phyloP scores from a whole-genome alignment of 2,113 vertebrate species.

The Bathybates hornii region DNA sequence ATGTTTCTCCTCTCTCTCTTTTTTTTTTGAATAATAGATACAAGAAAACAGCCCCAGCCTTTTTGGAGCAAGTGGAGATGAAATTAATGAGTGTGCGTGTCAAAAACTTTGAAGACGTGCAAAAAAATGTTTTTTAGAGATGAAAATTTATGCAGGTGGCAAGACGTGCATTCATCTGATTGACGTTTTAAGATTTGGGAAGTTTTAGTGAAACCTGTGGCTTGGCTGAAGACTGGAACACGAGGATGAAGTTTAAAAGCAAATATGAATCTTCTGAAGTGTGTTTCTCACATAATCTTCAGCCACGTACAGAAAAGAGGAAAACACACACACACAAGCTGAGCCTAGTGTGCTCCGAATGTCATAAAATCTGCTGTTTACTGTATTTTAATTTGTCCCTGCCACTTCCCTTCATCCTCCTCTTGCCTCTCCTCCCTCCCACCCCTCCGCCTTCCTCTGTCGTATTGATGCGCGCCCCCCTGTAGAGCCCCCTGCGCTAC shows the following conservation, averaged over 20 bases:
- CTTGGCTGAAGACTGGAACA: not conserved
- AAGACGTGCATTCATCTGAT: not conserved
- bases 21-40: not conserved
- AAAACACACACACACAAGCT: not conserved
- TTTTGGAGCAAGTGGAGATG: not conserved
- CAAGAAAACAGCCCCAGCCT: not conserved
- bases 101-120: not conserved
- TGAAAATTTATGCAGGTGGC: not conserved
- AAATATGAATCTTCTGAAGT: not conserved
- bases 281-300: not conserved
- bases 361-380: conserved; percentile 33
- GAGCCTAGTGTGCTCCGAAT: not conserved
- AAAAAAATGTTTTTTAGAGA: not conserved
- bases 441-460: not conserved
- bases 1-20: not conserved
- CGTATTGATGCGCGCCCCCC: conserved; percentile 46
- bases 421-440: not conserved
- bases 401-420: not conserved
- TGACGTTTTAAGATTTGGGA: not conserved
- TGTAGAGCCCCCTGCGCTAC: conserved; percentile 33
- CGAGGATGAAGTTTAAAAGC: not conserved
- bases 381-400: conserved; percentile 29
- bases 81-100: not conserved
- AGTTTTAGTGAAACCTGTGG: not conserved
- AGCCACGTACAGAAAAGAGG: not conserved